phyloP scores from a whole-genome alignment of 1,140 invertebrate genomes.

The Euura saliciscinereae region DNA sequence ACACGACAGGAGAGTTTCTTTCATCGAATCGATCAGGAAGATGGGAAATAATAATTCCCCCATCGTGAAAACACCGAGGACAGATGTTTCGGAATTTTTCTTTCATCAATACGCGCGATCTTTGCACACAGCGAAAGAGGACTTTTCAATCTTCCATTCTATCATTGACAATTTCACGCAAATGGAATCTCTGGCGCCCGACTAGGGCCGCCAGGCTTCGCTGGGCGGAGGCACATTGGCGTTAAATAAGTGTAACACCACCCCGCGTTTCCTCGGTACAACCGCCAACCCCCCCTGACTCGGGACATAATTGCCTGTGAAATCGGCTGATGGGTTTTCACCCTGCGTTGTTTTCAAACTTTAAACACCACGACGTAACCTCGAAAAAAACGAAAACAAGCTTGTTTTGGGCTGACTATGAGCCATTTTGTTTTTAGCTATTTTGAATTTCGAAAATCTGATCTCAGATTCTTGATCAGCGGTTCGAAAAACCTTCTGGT shows the following conservation, averaged over 20 bases:
- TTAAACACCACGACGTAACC: not conserved
- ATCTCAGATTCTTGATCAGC: too few relatives aligned
- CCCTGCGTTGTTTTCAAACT: not conserved
- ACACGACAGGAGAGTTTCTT: too few relatives aligned
- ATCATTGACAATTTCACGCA: conserved; percentile 57
- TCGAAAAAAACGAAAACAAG: too few relatives aligned
- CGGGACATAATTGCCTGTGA: conserved; percentile 48
- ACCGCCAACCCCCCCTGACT: conserved; percentile 18
- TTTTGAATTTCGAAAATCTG: too few relatives aligned
- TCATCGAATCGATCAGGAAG: too few relatives aligned
- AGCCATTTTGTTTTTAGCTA: too few relatives aligned
- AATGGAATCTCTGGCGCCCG: conserved; percentile 44
- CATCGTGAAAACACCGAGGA: too few relatives aligned
- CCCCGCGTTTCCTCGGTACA: conserved; percentile 5
- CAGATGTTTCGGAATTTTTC: too few relatives aligned
- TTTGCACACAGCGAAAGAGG: conserved; percentile 19
- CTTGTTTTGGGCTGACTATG: too few relatives aligned
- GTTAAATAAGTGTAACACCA: conserved; percentile 60
- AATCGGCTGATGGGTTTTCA: conserved; percentile 47
- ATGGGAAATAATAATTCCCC: too few relatives aligned
- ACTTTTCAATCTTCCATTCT: conserved; percentile 57
- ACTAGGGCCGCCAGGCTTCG: conserved; percentile 26
- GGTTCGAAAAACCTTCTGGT: too few relatives aligned
- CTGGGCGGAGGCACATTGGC: conserved; percentile 55
- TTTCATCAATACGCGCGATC: too few relatives aligned